Conservation (phyloP, 2,797 vertebrate species). For the Ambastaia sidthimunki region DNA sequence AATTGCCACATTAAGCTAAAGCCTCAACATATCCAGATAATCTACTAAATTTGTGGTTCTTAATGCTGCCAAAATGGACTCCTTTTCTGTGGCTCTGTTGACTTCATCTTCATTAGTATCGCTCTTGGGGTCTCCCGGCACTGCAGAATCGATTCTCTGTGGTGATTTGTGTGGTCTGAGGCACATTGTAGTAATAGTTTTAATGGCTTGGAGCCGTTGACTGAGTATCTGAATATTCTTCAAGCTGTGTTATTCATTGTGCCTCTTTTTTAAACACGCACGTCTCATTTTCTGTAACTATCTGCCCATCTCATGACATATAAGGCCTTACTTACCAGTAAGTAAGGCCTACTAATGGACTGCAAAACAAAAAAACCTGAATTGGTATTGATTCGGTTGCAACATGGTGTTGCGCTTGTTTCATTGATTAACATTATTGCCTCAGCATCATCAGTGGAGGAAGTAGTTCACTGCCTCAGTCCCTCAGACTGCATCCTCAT, state of each 20-base stretch:
- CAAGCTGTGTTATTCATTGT: conserved; percentile 17
- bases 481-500: conserved; percentile 1
- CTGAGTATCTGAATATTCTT: conserved; percentile 21
- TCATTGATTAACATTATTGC: conserved; percentile 35
- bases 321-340: conserved; percentile 4
- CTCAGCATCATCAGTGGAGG: conserved; percentile 11
- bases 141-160: conserved; percentile 28
- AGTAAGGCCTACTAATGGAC: background rate
- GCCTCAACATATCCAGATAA: conserved; percentile 29
- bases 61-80: conserved; percentile 32
- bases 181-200: conserved; percentile 15
- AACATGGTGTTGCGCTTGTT: conserved; percentile 25
- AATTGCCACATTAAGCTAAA: conserved; percentile 19
- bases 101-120: conserved; percentile 45
- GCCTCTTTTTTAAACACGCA: background rate
- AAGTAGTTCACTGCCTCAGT: conserved; percentile 18
- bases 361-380: background rate
- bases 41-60: conserved; percentile 24
- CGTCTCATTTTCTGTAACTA: background rate
- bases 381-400: conserved; percentile 29
- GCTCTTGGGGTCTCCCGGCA: conserved; percentile 26
- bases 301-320: background rate
- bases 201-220: background rate
- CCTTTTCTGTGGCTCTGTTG: conserved; percentile 4
- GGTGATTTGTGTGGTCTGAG: conserved; percentile 1